Evolutionary conservation across 1,140 invertebrate species (phyloP).

Genomic region (Drosophila lacteicornis): DNA sequence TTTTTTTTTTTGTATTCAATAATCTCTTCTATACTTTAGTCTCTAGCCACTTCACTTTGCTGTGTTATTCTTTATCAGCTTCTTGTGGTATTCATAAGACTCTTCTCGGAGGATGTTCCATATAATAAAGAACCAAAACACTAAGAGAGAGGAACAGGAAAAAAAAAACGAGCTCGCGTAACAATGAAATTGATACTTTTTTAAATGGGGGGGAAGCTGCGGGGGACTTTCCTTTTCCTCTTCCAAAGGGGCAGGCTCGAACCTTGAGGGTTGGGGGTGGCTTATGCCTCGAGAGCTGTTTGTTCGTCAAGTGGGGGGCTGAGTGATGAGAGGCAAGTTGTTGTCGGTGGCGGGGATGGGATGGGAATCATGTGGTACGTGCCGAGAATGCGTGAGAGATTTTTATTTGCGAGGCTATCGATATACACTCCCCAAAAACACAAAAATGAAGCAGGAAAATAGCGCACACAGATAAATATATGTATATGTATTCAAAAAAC

Average conservation of each 20-base stretch:
- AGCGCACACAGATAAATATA: slow-evolving; percentile 20
- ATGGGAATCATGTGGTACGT: slow-evolving; percentile 65
- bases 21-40: slow-evolving; percentile 34
- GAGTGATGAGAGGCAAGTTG: slow-evolving; percentile 19
- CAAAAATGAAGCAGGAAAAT: slow-evolving; percentile 8
- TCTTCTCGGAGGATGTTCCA: slow-evolving; percentile 36
- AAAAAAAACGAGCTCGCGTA: slow-evolving; percentile 76
- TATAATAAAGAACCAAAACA: slow-evolving; percentile 64
- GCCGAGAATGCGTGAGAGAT: slow-evolving; percentile 80
- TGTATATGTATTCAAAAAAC: slow-evolving; percentile 58
- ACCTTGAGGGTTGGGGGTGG: slow-evolving; percentile 10
- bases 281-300: slow-evolving; percentile 67
- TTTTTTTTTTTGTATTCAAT: slow-evolving; percentile 36
- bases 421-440: slow-evolving; percentile 63
- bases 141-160: slow-evolving; percentile 12
- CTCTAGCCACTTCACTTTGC: slow-evolving; percentile 32
- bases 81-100: slow-evolving; percentile 51
- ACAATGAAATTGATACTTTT: slow-evolving; percentile 83
- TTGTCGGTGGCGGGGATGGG: not conserved
- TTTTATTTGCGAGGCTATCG: slow-evolving; percentile 77
- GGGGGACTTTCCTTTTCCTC: slow-evolving; percentile 20
- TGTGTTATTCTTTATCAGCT: slow-evolving; percentile 44
- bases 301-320: slow-evolving; percentile 63
- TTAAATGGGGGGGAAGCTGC: slow-evolving; percentile 58
- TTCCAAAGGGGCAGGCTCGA: not conserved